Evolutionary conservation across 2,888 invertebrate species (phyloP).

Genomic region (Epinotia bilunana): DNA sequence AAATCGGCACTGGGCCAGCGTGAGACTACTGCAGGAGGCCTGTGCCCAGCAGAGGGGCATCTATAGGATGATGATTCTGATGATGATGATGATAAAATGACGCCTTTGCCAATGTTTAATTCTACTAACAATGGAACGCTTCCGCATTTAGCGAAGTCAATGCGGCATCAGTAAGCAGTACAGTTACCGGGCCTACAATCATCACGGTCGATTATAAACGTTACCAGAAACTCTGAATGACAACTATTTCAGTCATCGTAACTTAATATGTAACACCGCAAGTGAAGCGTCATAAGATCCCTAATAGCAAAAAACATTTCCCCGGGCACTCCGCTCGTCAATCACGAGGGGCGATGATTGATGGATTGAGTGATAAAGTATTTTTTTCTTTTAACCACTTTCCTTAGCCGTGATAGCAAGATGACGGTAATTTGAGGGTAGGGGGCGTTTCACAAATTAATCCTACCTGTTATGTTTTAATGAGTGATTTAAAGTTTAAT

Average conservation of each 20-base stretch:
- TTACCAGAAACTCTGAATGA: neutral
- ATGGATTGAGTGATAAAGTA: constrained; percentile 60
- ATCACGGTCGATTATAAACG: neutral
- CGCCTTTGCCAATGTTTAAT: too few species aligned
- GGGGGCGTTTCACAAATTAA: constrained; percentile 7
- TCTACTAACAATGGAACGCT: neutral
- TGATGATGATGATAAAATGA: too few species aligned
- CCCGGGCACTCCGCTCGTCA: constrained; percentile 47
- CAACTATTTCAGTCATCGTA: neutral
- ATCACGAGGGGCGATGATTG: constrained; percentile 58
- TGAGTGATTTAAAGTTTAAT: neutral
- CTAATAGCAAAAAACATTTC: constrained; percentile 43
- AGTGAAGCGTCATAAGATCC: constrained; percentile 22
- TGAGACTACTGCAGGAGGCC: too few species aligned
- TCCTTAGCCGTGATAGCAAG: constrained; percentile 51
- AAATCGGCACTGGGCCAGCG: too few species aligned
- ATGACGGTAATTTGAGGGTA: constrained; percentile 29
- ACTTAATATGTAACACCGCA: constrained; percentile 21
- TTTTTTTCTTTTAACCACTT: constrained; percentile 50
- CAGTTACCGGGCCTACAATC: too few species aligned
- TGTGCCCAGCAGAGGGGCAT: too few species aligned
- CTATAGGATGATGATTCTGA: too few species aligned
- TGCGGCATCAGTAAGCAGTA: too few species aligned
- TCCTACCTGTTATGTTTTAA: neutral
- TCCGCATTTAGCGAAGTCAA: too few species aligned